Evolutionary conservation across 1,140 invertebrate genomes (phyloP).

Genomic region (Aphelinus certus): DNA sequence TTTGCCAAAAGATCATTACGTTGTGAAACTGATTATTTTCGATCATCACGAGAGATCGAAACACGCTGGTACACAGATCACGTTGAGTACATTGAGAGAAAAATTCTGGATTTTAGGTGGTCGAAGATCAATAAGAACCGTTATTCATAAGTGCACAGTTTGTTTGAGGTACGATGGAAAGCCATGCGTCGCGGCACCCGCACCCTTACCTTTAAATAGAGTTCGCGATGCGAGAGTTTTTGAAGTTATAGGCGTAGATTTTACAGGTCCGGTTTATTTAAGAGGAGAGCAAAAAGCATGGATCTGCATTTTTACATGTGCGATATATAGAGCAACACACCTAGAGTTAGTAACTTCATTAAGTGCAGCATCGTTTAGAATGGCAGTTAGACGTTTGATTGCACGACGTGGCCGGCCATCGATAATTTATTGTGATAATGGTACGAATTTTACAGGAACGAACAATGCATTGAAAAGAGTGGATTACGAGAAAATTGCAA

Average conservation of each 20-base stretch:
- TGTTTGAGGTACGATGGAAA: slow-evolving; percentile 18
- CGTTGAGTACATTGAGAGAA: slow-evolving; percentile 33
- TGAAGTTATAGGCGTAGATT: slow-evolving; percentile 45
- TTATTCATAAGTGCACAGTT: slow-evolving; percentile 19
- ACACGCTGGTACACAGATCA: not conserved
- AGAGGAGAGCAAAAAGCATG: slow-evolving; percentile 45
- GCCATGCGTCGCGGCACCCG: slow-evolving; percentile 30
- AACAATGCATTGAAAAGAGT: slow-evolving; percentile 15
- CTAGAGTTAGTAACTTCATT: slow-evolving; percentile 45
- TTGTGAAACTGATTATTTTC: slow-evolving; percentile 2
- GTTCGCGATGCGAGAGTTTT: slow-evolving; percentile 42
- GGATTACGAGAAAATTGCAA: not conserved
- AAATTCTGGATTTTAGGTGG: slow-evolving; percentile 35
- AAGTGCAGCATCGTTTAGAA: slow-evolving; percentile 41
- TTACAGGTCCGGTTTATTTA: slow-evolving; percentile 45
- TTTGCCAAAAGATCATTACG: slow-evolving; percentile 26
- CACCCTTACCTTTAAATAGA: slow-evolving; percentile 43
- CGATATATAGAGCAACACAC: slow-evolving; percentile 47
- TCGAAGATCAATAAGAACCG: slow-evolving; percentile 3
- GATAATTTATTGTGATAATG: slow-evolving; percentile 60
- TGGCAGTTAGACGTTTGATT: slow-evolving; percentile 42
- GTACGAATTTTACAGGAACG: slow-evolving; percentile 52
- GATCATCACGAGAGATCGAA: not conserved
- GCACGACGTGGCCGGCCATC: slow-evolving; percentile 47
- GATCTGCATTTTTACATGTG: slow-evolving; percentile 53